Conservation (phyloP, 2,113 vertebrate genomes). For the Oxyura jamaicensis region DNA sequence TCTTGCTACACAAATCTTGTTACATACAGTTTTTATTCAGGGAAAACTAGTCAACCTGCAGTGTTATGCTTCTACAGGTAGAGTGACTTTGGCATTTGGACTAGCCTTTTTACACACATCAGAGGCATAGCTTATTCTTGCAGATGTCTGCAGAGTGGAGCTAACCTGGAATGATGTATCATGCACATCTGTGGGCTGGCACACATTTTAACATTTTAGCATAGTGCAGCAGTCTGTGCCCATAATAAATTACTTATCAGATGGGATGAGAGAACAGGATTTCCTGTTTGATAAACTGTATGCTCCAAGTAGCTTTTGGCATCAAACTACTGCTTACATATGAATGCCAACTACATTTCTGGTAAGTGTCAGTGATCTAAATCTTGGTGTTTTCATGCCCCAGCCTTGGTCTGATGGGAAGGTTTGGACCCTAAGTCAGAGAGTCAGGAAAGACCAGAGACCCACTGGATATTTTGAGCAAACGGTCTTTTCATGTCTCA, state of each 20-base stretch:
- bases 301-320: background rate
- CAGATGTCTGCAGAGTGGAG: background rate
- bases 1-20: background rate
- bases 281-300: background rate
- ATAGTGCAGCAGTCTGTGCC: background rate
- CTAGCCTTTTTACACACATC: background rate
- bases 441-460: background rate
- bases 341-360: rapidly evolving
- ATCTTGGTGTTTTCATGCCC: background rate
- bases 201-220: background rate
- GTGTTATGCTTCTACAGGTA: background rate
- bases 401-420: rapidly evolving
- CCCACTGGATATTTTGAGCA: too few species aligned
- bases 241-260: background rate
- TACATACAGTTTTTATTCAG: background rate
- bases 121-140: background rate
- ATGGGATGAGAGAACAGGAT: background rate
- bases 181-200: background rate
- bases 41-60: background rate
- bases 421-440: background rate
- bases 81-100: background rate
- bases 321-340: background rate
- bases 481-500: background rate
- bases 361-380: background rate
- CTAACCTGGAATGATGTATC: background rate